A percentile compares a stretch with the other conserved stretches of the same genome.
Evolutionary conservation across 2,888 invertebrate species (phyloP).

Genomic region (Argyresthia albistria): DNA sequence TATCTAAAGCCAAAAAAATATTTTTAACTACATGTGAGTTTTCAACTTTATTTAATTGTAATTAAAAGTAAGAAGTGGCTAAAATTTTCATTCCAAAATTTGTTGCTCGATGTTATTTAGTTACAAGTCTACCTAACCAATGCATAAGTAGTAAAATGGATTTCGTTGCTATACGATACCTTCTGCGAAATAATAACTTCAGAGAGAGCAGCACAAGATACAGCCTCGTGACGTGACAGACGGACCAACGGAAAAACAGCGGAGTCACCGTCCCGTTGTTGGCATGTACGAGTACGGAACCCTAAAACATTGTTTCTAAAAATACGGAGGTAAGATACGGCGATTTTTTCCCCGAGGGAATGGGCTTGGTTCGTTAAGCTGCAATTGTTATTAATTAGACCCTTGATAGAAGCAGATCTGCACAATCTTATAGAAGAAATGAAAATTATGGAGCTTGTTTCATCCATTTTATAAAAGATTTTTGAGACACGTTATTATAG

Average conservation of each 20-base stretch:
- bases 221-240: background rate
- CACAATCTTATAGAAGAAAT: background rate
- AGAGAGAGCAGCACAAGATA: too few species aligned
- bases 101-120: too few species aligned
- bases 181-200: too few species aligned
- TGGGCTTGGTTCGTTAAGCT: conserved; percentile 28
- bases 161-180: too few species aligned
- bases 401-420: background rate
- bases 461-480: background rate
- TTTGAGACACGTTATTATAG: too few species aligned
- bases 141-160: too few species aligned
- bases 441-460: background rate
- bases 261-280: too few species aligned
- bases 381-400: conserved; percentile 41
- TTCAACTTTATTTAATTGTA: too few species aligned
- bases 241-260: background rate
- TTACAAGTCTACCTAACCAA: too few species aligned
- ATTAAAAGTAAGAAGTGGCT: too few species aligned
- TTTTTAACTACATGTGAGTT: background rate
- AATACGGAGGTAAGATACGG: background rate
- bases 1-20: background rate
- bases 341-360: background rate
- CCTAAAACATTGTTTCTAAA: background rate
- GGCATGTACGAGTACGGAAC: too few species aligned
- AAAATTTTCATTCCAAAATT: too few species aligned